Conservation (phyloP, 64 coral and sea anemone genomes). For the Stylophora pistillata region DNA sequence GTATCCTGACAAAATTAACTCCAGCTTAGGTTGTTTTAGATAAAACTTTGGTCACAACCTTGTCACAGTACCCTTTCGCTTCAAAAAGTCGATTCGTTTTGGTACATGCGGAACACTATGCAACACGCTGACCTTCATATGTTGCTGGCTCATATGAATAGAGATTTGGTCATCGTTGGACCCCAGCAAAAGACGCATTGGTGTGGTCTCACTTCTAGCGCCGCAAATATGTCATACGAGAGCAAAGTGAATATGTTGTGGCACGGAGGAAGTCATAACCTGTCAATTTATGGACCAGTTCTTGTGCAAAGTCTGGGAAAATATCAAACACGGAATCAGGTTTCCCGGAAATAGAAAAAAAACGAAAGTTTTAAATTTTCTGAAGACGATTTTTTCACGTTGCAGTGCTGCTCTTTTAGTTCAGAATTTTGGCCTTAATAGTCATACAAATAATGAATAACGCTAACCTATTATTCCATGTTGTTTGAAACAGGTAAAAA, state of each 20-base stretch:
- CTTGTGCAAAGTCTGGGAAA: neutral
- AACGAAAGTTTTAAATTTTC: no score
- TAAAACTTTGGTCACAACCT: slow-evolving; percentile 13
- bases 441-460: no score
- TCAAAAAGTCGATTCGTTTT: neutral
- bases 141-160: neutral
- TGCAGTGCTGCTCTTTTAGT: no score
- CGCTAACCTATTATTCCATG: no score
- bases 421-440: no score
- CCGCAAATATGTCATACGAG: neutral
- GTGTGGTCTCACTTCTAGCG: neutral
- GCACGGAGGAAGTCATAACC: neutral
- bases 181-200: no score
- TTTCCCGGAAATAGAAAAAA: no score
- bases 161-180: neutral
- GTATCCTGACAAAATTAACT: slow-evolving; percentile 3
- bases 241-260: neutral
- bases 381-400: no score
- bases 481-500: no score
- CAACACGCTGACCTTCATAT: neutral
- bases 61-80: neutral
- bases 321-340: neutral
- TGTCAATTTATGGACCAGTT: no score
- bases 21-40: neutral
- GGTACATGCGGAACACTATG: neutral